Conservation (phyloP, 2,113 vertebrate species). For the Gnathochromis pfefferi region DNA sequence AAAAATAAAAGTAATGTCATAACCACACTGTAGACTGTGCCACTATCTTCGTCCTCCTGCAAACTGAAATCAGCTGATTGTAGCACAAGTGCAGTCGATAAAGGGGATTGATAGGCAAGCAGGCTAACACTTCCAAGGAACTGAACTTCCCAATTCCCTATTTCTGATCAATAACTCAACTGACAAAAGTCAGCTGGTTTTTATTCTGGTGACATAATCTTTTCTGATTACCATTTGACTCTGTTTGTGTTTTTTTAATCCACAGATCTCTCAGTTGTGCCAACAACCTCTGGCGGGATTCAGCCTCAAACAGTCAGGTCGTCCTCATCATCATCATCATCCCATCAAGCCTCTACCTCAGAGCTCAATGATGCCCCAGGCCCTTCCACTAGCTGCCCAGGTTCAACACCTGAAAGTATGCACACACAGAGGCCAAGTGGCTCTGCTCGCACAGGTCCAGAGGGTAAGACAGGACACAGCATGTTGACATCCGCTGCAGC, state of each 20-base stretch:
- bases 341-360: conserved; percentile 85
- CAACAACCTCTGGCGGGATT: conserved; percentile 82
- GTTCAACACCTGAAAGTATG: conserved; percentile 74
- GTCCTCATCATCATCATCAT: conserved; percentile 73
- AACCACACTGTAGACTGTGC: neutral
- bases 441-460: conserved; percentile 71
- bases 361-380: conserved; percentile 83
- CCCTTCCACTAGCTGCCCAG: conserved; percentile 77
- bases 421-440: conserved; percentile 72
- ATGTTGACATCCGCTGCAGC: neutral
- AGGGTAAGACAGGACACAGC: conserved; percentile 67
- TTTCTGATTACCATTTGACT: neutral
- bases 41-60: neutral
- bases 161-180: neutral
- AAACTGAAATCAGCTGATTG: neutral
- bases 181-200: neutral
- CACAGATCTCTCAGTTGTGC: conserved; percentile 87
- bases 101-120: neutral
- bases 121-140: neutral
- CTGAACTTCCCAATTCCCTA: neutral
- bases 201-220: neutral
- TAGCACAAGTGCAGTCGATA: neutral
- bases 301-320: conserved; percentile 80
- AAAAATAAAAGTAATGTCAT: neutral
- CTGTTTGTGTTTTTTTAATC: neutral